Evolutionary conservation across 1,140 invertebrate species (phyloP), one percentile per base, ranked within the genome.

Genomic region (Heliothis virescens): DNA sequence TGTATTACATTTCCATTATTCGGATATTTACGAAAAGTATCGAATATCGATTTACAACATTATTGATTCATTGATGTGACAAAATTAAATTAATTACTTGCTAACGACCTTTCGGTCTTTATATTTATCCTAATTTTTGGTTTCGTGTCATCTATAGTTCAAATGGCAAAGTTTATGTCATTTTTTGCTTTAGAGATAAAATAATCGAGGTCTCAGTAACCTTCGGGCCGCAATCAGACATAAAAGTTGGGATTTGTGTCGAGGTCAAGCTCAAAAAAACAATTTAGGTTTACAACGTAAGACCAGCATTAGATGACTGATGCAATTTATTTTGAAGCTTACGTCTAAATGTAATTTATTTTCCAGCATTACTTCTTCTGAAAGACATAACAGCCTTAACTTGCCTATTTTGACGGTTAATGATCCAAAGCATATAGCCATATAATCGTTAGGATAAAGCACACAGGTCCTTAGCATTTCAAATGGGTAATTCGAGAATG

Each of bases 221-320:
- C 80, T 81, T 77, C 34, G 26, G 59, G 50, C 67, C 57, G 9
- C 57, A 48, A 53, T 81, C 67, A 41, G 67, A 81, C 21, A 59
- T 77, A 77, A 77, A 81, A 72, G n/a, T 73, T 57, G 59, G 65
- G 18, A 81, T 72, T 72, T 16, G 63, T 81, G 79, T 77, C 79
- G 74, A 77, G 79, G 79, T 81, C 65, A 77, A 52, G 34, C 11
- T 18, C 13, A n/a, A 73, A 67, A n/a, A 48, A 73, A 53, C 73
- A 47, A 63, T 53, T 72, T 73, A 59, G 59, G 52, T 57, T 76
- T 34, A 76, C 57, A 73, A 13, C 48, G 13, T 60, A 7, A 50
- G 74, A 63, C 69, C 21, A 63, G 48, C 72, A 41, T 50, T 62
- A 55, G 34, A 52, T 26, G 4, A 50, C 47, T 11, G 52, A 41